Conservation (phyloP, 2,888 invertebrate species). For the Polymixis lichenea region DNA sequence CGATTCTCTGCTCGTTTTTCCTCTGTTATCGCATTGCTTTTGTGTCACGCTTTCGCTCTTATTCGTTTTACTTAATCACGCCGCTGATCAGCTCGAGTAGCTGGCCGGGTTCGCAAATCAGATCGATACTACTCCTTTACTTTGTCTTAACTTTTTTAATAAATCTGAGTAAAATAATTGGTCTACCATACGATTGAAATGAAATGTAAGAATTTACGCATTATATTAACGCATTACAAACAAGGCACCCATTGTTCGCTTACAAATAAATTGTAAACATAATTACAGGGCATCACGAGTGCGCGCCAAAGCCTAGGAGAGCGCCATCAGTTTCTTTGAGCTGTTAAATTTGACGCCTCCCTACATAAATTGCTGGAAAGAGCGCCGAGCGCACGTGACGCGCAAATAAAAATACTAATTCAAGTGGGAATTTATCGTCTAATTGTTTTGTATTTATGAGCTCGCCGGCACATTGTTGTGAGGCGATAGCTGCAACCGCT, state of each 20-base stretch:
- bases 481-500: constrained; percentile 76
- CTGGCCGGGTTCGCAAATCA: constrained; percentile 78
- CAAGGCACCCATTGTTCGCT: constrained; percentile 75
- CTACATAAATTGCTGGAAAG: constrained; percentile 83
- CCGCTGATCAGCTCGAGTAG: constrained; percentile 80
- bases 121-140: constrained; percentile 64
- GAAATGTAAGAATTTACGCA: constrained; percentile 24
- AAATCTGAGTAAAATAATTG: constrained; percentile 23
- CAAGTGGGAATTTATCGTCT: constrained; percentile 85
- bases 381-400: constrained; percentile 84
- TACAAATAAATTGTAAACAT: constrained; percentile 82
- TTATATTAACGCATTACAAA: constrained; percentile 66
- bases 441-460: constrained; percentile 87
- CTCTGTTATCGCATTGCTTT: constrained; percentile 87
- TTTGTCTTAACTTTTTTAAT: constrained; percentile 45
- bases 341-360: constrained; percentile 85
- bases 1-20: constrained; percentile 87
- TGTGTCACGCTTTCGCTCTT: constrained; percentile 88
- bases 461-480: constrained; percentile 81
- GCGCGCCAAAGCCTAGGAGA: constrained; percentile 77
- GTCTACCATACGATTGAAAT: constrained; percentile 18
- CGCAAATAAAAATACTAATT: constrained; percentile 87
- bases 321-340: constrained; percentile 84
- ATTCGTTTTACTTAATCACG: constrained; percentile 87
- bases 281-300: constrained; percentile 83